Evolutionary conservation across 2,113 vertebrate genomes (phyloP).

Genomic region (Gallinago media): DNA sequence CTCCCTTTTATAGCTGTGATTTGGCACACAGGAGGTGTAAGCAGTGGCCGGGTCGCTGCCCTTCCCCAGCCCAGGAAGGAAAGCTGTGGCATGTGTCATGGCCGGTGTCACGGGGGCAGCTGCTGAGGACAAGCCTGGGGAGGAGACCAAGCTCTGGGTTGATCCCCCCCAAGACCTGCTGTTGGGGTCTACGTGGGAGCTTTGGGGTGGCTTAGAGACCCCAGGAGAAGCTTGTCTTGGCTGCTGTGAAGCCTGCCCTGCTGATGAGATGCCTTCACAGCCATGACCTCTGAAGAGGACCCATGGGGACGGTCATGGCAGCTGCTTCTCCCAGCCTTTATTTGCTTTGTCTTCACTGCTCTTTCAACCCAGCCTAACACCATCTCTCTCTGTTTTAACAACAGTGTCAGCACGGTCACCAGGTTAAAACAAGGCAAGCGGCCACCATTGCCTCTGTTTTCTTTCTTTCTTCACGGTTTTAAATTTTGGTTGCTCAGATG

Average conservation of each 20-base stretch:
- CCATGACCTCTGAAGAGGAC: accelerated
- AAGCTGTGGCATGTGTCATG: accelerated
- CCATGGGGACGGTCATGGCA: background rate
- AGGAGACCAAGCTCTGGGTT: background rate
- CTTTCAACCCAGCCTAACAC: background rate
- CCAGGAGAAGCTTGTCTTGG: accelerated
- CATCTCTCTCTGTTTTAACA: background rate
- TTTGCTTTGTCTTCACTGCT: background rate
- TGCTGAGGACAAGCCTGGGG: background rate
- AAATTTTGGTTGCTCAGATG: background rate
- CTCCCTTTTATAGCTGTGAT: background rate
- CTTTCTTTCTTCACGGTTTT: background rate
- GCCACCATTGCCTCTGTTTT: background rate
- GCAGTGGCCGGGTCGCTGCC: background rate
- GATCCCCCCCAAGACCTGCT: background rate
- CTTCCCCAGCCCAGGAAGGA: background rate
- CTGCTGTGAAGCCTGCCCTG: background rate
- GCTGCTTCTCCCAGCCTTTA: background rate
- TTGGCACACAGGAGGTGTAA: background rate
- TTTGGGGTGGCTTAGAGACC: background rate
- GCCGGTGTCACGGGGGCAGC: accelerated
- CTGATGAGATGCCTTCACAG: background rate
- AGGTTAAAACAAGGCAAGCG: background rate
- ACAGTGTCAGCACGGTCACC: background rate
- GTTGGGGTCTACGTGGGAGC: accelerated